Base-by-base conservation (phyloP, 2,113 vertebrate genomes). In the Helogale parvula region DNA sequence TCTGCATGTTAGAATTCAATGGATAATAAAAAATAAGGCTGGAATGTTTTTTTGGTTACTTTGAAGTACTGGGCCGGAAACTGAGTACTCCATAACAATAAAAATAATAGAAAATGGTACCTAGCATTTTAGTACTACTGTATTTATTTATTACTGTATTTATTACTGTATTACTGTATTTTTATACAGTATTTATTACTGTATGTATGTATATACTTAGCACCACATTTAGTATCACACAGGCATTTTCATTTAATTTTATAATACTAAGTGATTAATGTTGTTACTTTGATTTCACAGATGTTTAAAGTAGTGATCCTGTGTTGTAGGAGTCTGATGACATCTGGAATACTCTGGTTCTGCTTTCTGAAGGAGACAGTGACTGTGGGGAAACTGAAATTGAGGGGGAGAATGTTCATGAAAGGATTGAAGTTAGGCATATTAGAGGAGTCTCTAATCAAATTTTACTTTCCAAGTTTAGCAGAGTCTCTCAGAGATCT, bases 1-100 rank as follows among this genome's bases (percentile, higher is more conserved):
- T 97, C 86, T 97, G 23, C 33, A 83, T 93, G 57, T 68, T 94
- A 88, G 88, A 91, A 93, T 85, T 97, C 65, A 57, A 47, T 91
- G 81, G n/a, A 33, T 83, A 82, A 87, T 91, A 93, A 69, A 52
- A 69, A 93, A 63, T 41, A 81, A 80, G 71, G 31, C 41, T 86
- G n/a, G 19, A 92, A 79, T 92, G 41, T 10, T 52, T 90, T 93
- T 93, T 57, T 77, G 41, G 66, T 71, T 84, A 57, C 92, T 96
- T 89, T 96, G 83, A 95, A 82, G 33, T 95, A 4, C 71, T 72
- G 83, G 77, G 17, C 60, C 74, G 50, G 71, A 93, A 94, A 69
- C 74, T 54, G 25, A 87, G 31, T 76, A 45, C 87, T 74, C 35
- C 57, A 0, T 81, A 85, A 65, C 9, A 92, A 72, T 29, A 94